Percentiles rank a stretch among this genome's conserved stretches.
These are phyloP conservation scores for Diadema setosum DNA, from an alignment of 35 echinoderm and acorn worm genomes.

Conservation along the genomic window DNA sequence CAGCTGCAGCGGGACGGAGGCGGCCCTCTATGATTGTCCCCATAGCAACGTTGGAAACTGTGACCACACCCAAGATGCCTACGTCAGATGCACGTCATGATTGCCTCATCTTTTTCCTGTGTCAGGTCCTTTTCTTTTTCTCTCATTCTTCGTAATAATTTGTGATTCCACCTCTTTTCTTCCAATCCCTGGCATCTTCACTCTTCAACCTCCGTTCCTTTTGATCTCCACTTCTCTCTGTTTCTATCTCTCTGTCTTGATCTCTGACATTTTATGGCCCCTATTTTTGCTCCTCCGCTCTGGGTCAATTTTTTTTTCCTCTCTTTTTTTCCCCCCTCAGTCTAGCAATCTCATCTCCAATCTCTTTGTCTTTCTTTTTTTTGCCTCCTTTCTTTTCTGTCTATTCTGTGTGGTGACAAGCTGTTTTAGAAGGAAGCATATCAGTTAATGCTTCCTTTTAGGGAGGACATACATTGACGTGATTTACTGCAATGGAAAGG, in stretches of 20 bases:
- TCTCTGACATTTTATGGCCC: background rate
- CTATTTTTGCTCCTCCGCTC: background rate
- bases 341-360: background rate
- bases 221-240: background rate
- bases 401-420: background rate
- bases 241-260: background rate
- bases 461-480: too few relatives aligned
- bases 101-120: too few relatives aligned
- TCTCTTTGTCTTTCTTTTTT: background rate
- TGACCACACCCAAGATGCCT: constrained; percentile 60
- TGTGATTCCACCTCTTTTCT: background rate
- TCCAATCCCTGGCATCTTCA: background rate
- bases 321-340: background rate
- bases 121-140: too few relatives aligned
- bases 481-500: too few relatives aligned
- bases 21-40: constrained; percentile 31
- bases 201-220: background rate
- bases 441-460: too few relatives aligned
- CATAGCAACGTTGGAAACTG: constrained; percentile 77
- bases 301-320: background rate
- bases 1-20: constrained; percentile 55
- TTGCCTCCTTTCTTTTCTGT: background rate
- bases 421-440: too few relatives aligned
- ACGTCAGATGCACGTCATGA: constrained; percentile 10
- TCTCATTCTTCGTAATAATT: background rate